These are phyloP conservation scores for Campylomormyrus tamandua DNA, from an alignment of 2,113 vertebrate genomes.

Conservation along the genomic window DNA sequence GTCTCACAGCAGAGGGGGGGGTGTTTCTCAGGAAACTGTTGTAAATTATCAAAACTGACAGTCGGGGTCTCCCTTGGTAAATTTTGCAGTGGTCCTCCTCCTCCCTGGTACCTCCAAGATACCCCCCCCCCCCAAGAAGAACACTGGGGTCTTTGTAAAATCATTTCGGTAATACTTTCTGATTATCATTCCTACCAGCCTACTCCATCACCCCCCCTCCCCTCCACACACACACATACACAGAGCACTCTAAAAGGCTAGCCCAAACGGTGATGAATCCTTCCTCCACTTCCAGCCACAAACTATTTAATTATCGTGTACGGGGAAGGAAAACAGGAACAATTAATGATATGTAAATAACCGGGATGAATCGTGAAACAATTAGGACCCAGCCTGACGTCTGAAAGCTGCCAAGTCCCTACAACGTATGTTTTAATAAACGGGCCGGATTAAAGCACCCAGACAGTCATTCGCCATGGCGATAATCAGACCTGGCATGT, in stretches of 20 bases:
- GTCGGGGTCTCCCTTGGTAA: neutral
- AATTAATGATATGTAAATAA: conserved; percentile 24
- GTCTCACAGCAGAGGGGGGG: neutral
- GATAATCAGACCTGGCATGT: neutral
- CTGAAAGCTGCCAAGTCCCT: conserved; percentile 7
- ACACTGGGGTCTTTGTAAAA: neutral
- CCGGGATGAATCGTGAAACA: conserved; percentile 16
- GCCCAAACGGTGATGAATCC: neutral
- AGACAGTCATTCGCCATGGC: neutral
- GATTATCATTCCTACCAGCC: neutral
- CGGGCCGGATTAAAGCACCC: neutral
- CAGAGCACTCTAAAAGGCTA: neutral
- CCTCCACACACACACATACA: neutral
- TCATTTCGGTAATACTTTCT: neutral
- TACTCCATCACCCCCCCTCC: neutral
- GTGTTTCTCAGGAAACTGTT: neutral
- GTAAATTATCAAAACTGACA: neutral
- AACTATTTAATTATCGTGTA: conserved; percentile 24
- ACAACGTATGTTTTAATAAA: conserved; percentile 19
- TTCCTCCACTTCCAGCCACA: neutral
- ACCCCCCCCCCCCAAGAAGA: neutral
- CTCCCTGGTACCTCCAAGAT: neutral
- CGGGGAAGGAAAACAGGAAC: conserved; percentile 15
- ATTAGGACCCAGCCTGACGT: conserved; percentile 14
- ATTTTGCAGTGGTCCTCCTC: neutral